These are phyloP conservation scores for Stenopsyche tienmushanensis DNA, from an alignment of 1,140 invertebrate genomes.

Conservation along the genomic window DNA sequence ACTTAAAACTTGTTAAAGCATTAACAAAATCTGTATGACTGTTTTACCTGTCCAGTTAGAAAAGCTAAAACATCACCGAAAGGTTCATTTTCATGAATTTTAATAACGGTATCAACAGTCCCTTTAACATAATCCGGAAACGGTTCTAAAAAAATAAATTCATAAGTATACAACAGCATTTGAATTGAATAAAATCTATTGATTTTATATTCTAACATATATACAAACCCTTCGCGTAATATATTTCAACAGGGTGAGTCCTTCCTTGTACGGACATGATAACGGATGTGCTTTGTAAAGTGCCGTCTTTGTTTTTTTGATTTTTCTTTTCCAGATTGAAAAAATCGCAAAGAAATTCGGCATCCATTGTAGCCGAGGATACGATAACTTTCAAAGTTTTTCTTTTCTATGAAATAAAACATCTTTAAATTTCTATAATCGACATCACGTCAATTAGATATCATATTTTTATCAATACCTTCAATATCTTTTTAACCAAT, in stretches of 20 bases:
- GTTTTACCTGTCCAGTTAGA: constrained; percentile 76
- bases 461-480: constrained; percentile 51
- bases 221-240: constrained; percentile 70
- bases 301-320: constrained; percentile 41
- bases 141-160: constrained; percentile 62
- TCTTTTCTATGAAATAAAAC: constrained; percentile 70
- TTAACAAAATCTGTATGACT: neutral
- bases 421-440: constrained; percentile 4
- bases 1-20: neutral
- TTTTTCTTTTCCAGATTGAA: constrained; percentile 78
- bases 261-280: constrained; percentile 89
- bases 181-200: neutral
- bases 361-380: constrained; percentile 94
- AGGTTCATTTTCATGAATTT: constrained; percentile 83
- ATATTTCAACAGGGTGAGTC: constrained; percentile 84
- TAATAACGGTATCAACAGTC: constrained; percentile 83
- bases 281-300: constrained; percentile 62
- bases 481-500: constrained; percentile 88
- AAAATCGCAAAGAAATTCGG: constrained; percentile 81
- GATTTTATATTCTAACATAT: neutral
- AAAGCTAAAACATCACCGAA: constrained; percentile 91
- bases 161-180: neutral
- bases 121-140: constrained; percentile 89
- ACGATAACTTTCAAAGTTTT: constrained; percentile 83
- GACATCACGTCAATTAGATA: neutral